A percentile compares a stretch with the other conserved stretches of the same genome.
These are phyloP conservation scores for Danaus chrysippus DNA, from an alignment of 2,888 invertebrate genomes.

Conservation along the genomic window DNA sequence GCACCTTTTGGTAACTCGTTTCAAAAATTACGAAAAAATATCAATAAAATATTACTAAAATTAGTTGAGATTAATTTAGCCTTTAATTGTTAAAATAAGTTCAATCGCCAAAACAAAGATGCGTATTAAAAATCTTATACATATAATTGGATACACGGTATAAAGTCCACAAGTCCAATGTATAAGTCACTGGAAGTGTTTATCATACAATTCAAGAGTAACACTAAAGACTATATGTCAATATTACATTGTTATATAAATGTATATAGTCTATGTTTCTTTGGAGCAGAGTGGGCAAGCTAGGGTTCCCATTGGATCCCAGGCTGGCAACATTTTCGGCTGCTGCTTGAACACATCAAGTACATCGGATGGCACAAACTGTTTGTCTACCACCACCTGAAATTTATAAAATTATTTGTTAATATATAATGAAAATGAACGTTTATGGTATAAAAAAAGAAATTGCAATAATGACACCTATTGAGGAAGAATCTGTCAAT, in stretches of 20 bases:
- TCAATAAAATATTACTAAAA: neutral
- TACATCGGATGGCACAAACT: slow-evolving; percentile 86
- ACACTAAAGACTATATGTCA: neutral
- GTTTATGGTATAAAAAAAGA: no score
- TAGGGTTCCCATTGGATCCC: slow-evolving; percentile 96
- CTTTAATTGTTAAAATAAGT: neutral
- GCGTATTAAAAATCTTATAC: no score
- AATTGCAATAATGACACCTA: no score
- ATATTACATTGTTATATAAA: neutral
- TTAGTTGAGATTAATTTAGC: slow-evolving; percentile 1
- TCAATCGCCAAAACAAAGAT: no score
- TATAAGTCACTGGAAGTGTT: no score
- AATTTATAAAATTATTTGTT: slow-evolving; percentile 17
- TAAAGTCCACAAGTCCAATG: no score
- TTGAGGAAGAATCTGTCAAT: no score
- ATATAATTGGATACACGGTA: no score
- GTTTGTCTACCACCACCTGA: slow-evolving; percentile 90
- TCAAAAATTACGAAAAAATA: slow-evolving; percentile 15
- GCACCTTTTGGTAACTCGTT: slow-evolving; percentile 21
- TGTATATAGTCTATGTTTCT: slow-evolving; percentile 40
- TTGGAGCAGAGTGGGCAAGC: slow-evolving; percentile 72
- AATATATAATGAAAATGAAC: neutral
- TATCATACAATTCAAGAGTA: no score
- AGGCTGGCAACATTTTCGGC: slow-evolving; percentile 90
- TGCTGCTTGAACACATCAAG: slow-evolving; percentile 86